Evolutionary conservation across 2,888 invertebrate genomes (phyloP).

Genomic region (Lasioglossum figueresi): DNA sequence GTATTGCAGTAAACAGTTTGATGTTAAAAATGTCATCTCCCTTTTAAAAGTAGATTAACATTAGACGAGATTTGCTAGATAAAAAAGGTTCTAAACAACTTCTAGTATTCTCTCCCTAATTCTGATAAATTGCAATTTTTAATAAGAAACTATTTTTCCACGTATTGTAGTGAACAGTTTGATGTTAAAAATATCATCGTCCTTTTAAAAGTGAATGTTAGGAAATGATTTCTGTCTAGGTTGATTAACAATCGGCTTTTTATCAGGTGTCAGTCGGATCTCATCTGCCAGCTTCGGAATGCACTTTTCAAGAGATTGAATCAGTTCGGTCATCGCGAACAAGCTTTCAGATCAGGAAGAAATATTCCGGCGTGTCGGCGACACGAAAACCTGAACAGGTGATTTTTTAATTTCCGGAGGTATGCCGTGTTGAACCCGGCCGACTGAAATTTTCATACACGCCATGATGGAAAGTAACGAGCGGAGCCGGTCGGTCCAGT

Average conservation of each 20-base stretch:
- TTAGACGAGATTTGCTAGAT: too few species aligned
- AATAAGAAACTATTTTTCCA: too few species aligned
- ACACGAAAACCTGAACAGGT: constrained; percentile 26
- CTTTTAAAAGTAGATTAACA: too few species aligned
- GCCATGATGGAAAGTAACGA: constrained; percentile 63
- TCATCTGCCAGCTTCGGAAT: not conserved
- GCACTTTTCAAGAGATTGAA: not conserved
- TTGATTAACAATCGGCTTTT: not conserved
- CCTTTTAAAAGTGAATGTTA: too few species aligned
- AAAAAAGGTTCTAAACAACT: too few species aligned
- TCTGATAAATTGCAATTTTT: too few species aligned
- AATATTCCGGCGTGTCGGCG: constrained; percentile 19
- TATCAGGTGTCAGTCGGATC: not conserved
- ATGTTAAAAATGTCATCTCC: too few species aligned
- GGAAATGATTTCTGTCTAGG: not conserved
- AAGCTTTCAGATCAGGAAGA: constrained; percentile 40
- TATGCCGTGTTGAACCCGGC: not conserved
- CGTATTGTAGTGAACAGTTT: too few species aligned
- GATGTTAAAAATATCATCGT: too few species aligned
- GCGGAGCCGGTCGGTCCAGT: constrained; percentile 67
- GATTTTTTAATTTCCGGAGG: constrained; percentile 11
- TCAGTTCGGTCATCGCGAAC: not conserved
- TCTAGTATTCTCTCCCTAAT: too few species aligned
- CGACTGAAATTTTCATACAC: constrained; percentile 61
- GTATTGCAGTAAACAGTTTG: too few species aligned